Base-by-base conservation (phyloP, 2,888 invertebrate species). In the Drosophila engyochracea region DNA sequence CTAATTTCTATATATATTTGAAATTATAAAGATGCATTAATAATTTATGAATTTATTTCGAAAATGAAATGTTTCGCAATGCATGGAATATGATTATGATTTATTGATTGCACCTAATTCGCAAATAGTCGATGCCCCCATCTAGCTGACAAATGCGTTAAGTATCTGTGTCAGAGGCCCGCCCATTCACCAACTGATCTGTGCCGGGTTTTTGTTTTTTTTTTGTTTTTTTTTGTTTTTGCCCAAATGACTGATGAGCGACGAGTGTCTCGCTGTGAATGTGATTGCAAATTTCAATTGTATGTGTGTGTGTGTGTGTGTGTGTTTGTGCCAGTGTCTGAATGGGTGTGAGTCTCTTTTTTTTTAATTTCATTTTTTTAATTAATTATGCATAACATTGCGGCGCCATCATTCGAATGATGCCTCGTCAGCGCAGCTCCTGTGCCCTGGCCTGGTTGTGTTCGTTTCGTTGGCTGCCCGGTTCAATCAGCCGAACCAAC, bases 381-480 rank as follows among this genome's bases (percentile, higher is more conserved):
- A 82, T 82, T 81, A 81, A 81, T 81, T 81, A 81, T 81, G 82
- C 81, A 70, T 76, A 76, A 64, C 70, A 82, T 76, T 74, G 74
- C 76, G 82, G 79, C 81, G 82, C 79, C 72, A 68, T 51, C 73
- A 62, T 55, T 65, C 54, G 57, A 16, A 33, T 41, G 67, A 41
- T 52, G 52, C 14, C 47, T 25, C 39, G n/a, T 49, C 49, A n/a
- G 19, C 28, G 35, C 7, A n/a, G 39, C 37, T 22, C 51, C 51
- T 30, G 67, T 52, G 51, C 53, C 67, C 49, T 31, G 31, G 25
- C 35, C 14, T 53, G 3, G 37, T 55, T 55, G n/a, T 47, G 28
- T 28, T 31, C 3, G 4, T 44, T 22, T 37, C 6, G 57, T 19
- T 39, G 39, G 31, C n/a, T 31, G 22, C 4, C 47, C 47, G 16